phyloP scores from a whole-genome alignment of 2,797 vertebrate species.

The Falco naumanni region DNA sequence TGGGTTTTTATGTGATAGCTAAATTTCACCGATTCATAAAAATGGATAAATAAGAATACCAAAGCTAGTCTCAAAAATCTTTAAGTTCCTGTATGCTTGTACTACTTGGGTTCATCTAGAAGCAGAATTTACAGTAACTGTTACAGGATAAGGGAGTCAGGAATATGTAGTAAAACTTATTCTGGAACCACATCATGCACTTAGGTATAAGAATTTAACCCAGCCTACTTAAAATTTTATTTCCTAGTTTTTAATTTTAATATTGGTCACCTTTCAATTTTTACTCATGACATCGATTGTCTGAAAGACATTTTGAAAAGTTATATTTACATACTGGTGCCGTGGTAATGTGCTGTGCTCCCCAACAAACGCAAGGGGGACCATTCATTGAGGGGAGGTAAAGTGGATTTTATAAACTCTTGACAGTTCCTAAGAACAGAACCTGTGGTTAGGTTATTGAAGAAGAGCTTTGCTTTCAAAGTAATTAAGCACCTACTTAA shows the following conservation, averaged over 20 bases:
- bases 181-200: too few species aligned
- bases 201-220: background rate
- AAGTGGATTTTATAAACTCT: background rate
- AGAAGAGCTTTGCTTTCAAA: background rate
- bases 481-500: background rate
- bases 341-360: background rate
- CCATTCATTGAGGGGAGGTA: background rate
- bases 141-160: too few species aligned
- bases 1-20: background rate
- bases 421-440: background rate
- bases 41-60: background rate
- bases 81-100: background rate
- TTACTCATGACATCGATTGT: background rate
- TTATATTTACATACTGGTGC: rapidly evolving
- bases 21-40: background rate
- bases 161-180: background rate
- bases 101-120: background rate
- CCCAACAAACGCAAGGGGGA: too few species aligned
- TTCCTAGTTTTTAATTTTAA: background rate
- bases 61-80: background rate
- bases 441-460: background rate
- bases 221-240: background rate
- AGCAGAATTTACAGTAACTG: background rate
- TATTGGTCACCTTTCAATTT: background rate
- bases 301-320: background rate